A percentile compares a stretch with the other conserved stretches of the same genome.
Conservation (phyloP, 2,888 invertebrate genomes). For the Drosophila siamana region DNA sequence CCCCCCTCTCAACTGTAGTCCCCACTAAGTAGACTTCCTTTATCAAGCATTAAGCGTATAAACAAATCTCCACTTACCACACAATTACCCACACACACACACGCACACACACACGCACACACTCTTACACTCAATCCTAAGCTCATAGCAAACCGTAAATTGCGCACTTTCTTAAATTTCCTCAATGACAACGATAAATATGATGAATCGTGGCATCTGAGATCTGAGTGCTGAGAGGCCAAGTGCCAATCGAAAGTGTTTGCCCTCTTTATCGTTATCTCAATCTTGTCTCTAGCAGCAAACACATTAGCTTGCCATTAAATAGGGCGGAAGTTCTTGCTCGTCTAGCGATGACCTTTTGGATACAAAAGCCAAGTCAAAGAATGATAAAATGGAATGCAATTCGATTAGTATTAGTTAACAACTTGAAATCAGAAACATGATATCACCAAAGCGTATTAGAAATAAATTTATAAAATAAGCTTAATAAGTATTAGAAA, state of each 20-base stretch:
- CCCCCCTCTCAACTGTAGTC: not conserved
- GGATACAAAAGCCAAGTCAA: not conserved
- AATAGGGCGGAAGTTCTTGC: constrained; percentile 43
- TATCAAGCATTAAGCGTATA: constrained; percentile 9
- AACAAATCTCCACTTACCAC: constrained; percentile 21
- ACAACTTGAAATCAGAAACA: not conserved
- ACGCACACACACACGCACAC: no score
- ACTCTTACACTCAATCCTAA: not conserved
- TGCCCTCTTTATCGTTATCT: constrained; percentile 17
- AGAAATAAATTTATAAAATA: no score
- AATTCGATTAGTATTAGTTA: no score
- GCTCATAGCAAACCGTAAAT: not conserved
- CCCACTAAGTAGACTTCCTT: not conserved
- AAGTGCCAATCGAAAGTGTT: constrained; percentile 32
- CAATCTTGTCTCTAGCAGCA: constrained; percentile 13
- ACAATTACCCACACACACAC: not conserved
- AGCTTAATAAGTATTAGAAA: no score
- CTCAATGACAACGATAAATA: constrained; percentile 45
- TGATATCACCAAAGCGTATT: not conserved
- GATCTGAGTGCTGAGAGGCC: not conserved
- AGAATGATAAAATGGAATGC: not conserved
- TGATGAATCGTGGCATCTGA: constrained; percentile 8
- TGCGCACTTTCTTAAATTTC: constrained; percentile 47
- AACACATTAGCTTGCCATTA: constrained; percentile 51
- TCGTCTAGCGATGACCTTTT: constrained; percentile 10